Evolutionary conservation across 2,113 vertebrate genomes (phyloP).

Genomic region (Callithrix jacchus): DNA sequence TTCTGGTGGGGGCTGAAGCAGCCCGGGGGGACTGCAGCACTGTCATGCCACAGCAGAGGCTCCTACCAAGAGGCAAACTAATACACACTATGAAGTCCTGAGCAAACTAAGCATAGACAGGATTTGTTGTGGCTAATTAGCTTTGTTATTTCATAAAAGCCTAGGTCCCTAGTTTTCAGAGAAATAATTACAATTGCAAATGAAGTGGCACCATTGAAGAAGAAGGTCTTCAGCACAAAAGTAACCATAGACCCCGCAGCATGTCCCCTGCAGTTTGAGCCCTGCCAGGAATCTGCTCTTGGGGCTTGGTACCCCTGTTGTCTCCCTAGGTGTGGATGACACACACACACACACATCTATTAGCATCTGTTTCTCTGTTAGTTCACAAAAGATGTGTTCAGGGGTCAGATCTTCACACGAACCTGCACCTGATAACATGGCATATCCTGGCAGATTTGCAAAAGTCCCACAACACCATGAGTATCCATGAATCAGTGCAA

Average conservation of each 20-base stretch:
- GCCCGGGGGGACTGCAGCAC: neutral
- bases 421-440: neutral
- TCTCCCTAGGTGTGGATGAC: no score
- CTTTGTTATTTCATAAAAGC: constrained; percentile 24
- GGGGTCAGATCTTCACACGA: neutral
- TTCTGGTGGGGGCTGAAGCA: neutral
- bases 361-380: neutral
- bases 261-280: neutral
- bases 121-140: constrained; percentile 22
- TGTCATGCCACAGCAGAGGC: neutral
- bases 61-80: neutral
- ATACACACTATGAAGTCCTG: neutral
- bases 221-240: neutral
- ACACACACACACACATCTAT: no score
- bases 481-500: neutral
- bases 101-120: neutral
- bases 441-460: neutral
- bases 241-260: neutral
- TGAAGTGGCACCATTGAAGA: neutral
- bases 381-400: neutral
- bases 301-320: neutral
- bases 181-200: constrained; percentile 44
- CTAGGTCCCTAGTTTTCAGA: constrained; percentile 4
- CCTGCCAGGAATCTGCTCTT: neutral
- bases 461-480: neutral